phyloP scores from a whole-genome alignment of 53 echinoderm and acorn worm species.

The Holothuria scabra region DNA sequence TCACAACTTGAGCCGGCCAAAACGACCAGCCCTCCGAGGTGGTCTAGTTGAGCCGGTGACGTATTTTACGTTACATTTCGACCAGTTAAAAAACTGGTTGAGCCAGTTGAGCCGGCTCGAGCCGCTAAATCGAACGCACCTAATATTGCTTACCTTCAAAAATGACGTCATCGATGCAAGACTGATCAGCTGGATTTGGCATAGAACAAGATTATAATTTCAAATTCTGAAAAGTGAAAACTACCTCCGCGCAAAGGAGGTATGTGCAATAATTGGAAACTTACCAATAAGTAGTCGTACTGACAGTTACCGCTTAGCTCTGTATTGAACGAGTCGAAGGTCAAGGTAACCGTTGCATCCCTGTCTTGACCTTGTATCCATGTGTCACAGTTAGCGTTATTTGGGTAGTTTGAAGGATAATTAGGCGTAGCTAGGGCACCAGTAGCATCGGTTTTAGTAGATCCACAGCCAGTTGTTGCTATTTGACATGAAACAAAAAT shows the following conservation, averaged over 20 bases:
- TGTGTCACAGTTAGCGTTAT: conserved; percentile 19
- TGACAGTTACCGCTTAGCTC: conserved; percentile 19
- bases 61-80: too few relatives aligned
- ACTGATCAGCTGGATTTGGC: neutral
- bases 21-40: too few relatives aligned
- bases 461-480: conserved; percentile 25
- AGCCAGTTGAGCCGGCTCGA: too few relatives aligned
- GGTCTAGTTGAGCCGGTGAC: too few relatives aligned
- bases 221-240: neutral
- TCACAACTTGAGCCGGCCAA: too few relatives aligned
- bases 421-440: conserved; percentile 1
- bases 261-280: neutral
- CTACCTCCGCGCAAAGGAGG: neutral
- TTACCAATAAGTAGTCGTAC: conserved; percentile 31
- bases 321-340: neutral
- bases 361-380: neutral
- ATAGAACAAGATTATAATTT: neutral
- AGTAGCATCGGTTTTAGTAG: neutral
- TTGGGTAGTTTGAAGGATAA: conserved; percentile 5
- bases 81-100: too few relatives aligned
- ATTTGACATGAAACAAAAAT: neutral
- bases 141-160: too few relatives aligned
- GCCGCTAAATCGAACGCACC: too few relatives aligned
- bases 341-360: neutral
- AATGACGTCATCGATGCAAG: too few relatives aligned